Evolutionary conservation across 30 jellyfish, hydroid and myxozoan species (phyloP), one percentile per base, ranked within the genome.

Genomic region (Rhopilema esculentum): DNA sequence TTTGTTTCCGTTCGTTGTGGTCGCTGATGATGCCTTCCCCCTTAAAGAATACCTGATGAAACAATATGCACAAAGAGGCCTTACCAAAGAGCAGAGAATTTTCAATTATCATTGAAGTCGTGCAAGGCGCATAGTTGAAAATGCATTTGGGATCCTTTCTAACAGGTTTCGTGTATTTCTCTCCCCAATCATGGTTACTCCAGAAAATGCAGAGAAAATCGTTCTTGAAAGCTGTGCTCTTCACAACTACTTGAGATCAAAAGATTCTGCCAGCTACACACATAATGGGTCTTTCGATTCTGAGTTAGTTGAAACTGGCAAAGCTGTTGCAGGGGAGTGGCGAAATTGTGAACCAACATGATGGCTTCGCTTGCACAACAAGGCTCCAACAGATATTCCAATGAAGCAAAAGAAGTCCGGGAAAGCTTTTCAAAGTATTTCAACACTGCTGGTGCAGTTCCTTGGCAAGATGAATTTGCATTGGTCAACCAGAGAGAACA

Each of bases 61-160:
- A 48, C 86, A 77, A 49, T 75, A 75, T 48, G 78, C 81, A 75
- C 19, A 4, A 12, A 25, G 86, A 75, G 86, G 86, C 9, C 86
- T 75, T 15, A 28, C 86, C 8, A 75, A 50, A 22, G 86, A 40
- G 27, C 22, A 75, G 32, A 7, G 80, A 23, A 75, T 75, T 16
- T 75, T 75, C 80, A 75, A 50, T 48, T 75, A 75, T 48, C 4
- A 77, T 4, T 33, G 30, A 31, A 2, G 86, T 49, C 30, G 86
- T n/a, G 86, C 86, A 30, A 27, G 86, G 69, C 86, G 24, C 23
- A 49, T 75, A 32, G 88, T 23, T 57, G 83, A 51, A 27, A 79
- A 79, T 21, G 89, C 82, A 16, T 79, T 79, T 61, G 89, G 89
- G 48, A 83, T 83, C 26, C 28, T 83, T 50, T 75, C 92, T 26